Conservation (phyloP, 2,888 invertebrate genomes). For the Drosophila subquinaria region DNA sequence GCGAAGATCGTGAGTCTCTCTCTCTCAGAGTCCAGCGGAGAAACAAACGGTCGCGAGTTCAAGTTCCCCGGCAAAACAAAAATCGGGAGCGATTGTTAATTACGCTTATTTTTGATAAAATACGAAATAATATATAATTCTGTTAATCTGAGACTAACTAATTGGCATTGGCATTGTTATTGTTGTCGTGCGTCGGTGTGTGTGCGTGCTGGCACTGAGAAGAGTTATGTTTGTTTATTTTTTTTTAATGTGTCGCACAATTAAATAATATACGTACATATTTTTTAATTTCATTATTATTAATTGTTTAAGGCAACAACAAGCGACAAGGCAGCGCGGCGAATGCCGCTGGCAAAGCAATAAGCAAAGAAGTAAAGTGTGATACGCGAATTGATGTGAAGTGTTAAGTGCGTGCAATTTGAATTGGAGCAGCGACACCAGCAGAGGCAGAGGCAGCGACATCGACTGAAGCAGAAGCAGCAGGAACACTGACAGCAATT, state of each 20-base stretch:
- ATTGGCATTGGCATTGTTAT: slow-evolving; percentile 25
- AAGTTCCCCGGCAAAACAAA: slow-evolving; percentile 54
- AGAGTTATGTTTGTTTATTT: slow-evolving; percentile 19
- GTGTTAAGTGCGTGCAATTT: slow-evolving; percentile 59
- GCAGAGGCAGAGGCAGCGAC: slow-evolving; percentile 29
- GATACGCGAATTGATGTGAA: slow-evolving; percentile 58
- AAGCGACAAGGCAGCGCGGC: slow-evolving; percentile 17
- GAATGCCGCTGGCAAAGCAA: slow-evolving; percentile 25
- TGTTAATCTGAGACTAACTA: slow-evolving; percentile 49
- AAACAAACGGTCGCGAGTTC: slow-evolving; percentile 61
- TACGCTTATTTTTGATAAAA: slow-evolving; percentile 46
- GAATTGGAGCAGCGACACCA: slow-evolving; percentile 52
- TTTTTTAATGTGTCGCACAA: slow-evolving; percentile 45
- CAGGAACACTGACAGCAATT: slow-evolving; percentile 25
- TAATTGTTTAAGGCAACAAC: slow-evolving; percentile 57
- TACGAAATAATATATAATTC: slow-evolving; percentile 40
- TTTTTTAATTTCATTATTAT: slow-evolving; percentile 38
- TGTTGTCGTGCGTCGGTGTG: slow-evolving; percentile 8
- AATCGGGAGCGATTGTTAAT: slow-evolving; percentile 34
- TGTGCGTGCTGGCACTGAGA: slow-evolving; percentile 11
- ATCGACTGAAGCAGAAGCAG: slow-evolving; percentile 6
- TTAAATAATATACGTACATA: slow-evolving; percentile 50
- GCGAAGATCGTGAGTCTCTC: slow-evolving; percentile 52
- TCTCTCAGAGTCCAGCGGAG: slow-evolving; percentile 26
- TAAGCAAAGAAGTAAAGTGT: slow-evolving; percentile 54